Base-by-base conservation (phyloP, 2,797 vertebrate genomes). In the Oceanodroma leucorhoa region DNA sequence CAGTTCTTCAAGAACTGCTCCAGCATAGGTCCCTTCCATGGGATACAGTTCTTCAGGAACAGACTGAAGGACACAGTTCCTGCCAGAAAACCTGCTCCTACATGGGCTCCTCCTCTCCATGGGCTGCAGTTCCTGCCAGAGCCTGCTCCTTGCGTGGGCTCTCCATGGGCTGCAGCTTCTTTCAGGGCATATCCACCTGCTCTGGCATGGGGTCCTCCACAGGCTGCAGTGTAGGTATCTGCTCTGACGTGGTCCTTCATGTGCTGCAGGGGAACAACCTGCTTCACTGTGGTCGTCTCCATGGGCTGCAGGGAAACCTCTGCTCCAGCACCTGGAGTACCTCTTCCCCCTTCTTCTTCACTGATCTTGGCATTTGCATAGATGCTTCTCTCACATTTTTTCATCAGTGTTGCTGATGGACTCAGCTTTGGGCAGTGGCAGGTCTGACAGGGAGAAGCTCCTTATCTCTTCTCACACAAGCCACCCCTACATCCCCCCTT, bases 1-100 rank as follows among this genome's bases (percentile, higher is more conserved):
- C n/a, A 41, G 38, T 45, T 81, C 87, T 43, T 45, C 26, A 45
- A 58, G 62, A 53, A 7, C 64, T 71, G 66, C 72, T 72, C 27
- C 88, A 83, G 50, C 0, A 0, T 16, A 50, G 12, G 51, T 73
- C 9, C 38, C 11, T 20, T 21, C 60, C 12, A 11, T 0, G 2
- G 60, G 38, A 61, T 29, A 15, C 14, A 48, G 32, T 1, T 65
- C 65, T 57, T 38, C 38, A 83, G 41, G 46, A 76, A 69, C 36
- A 72, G 48, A 20, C 15, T 34, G 50, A 53, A 64, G 24, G 54
- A 23, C 24, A 61, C 29, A 40, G 40, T 2, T 72, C 41, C 51
- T 71, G 36, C 7, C 17, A 38, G 36, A 77, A 65, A 57, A 83
- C 15, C 62, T 55, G 34, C 34, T 48, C n/a, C 61, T 57, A 3